Conservation (phyloP, 2,888 invertebrate genomes). For the Pseudococcus jackbeardsleyi region DNA sequence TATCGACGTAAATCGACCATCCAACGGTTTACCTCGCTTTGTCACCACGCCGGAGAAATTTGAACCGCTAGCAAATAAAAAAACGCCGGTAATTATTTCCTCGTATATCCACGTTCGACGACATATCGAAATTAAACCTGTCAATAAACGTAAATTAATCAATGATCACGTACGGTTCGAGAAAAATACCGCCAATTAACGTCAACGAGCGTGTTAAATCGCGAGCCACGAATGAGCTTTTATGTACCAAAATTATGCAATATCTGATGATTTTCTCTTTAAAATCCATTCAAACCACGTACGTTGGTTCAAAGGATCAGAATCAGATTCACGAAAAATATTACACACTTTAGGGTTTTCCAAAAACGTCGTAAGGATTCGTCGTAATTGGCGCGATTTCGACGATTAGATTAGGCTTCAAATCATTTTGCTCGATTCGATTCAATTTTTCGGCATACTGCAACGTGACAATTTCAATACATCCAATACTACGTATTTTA, state of each 20-base stretch:
- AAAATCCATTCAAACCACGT: background rate
- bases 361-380: background rate
- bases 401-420: background rate
- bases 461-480: background rate
- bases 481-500: background rate
- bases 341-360: background rate
- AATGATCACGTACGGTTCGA: slow-evolving; percentile 5
- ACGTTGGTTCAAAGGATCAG: background rate
- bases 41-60: background rate
- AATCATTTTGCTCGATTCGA: background rate
- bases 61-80: background rate
- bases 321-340: background rate
- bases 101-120: background rate
- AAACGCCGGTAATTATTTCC: background rate
- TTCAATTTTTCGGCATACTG: background rate
- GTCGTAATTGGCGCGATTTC: background rate
- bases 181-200: slow-evolving; percentile 37
- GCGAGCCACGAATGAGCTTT: background rate
- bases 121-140: slow-evolving; percentile 16
- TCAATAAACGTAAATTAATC: slow-evolving; percentile 18
- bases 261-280: background rate
- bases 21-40: background rate
- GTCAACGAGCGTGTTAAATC: slow-evolving; percentile 1
- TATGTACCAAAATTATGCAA: slow-evolving; percentile 8
- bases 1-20: background rate